Evolutionary conservation across 2,113 vertebrate species (phyloP), one percentile per base, ranked within the genome.

Genomic region (Sapayoa aenigma): DNA sequence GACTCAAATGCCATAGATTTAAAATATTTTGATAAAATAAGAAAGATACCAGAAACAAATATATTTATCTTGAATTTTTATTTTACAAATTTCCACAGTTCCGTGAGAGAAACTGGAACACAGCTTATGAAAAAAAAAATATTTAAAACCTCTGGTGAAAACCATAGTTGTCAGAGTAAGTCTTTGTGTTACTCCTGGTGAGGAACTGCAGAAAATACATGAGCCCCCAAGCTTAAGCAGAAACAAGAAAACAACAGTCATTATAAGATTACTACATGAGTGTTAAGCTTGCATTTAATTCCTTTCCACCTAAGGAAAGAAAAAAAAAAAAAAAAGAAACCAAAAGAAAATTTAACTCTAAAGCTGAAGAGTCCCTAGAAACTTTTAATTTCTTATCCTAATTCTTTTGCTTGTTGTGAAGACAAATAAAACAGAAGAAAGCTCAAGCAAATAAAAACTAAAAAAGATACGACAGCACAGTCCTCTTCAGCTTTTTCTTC

Each of bases 391-490:
- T 11, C 16, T 44, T 46, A 11, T 50, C 28, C 52, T 60, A 75
- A 60, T 56, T 56, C 17, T 81, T 76, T 23, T 23, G 13, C 16
- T 71, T 88, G 8, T 10, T 69, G 4, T 35, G 16, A 86, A n/a
- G 44, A 56, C 11, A 12, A 72, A 12, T 10, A 69, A 74, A 88
- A 35, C 3, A 44, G 46, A 82, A 67, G 28, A 42, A 82, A 47
- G 5, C 14, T 59, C 13, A 44, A 59, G 44, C 18, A 75, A 65
- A 73, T 7, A 39, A 55, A 87, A 85, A 17, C 21, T 47, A 35
- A 79, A 71, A 25, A 59, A 5, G 19, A 22, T 12, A 62, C 2
- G 18, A 5, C 5, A 9, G 11, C 3, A 10, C 0, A 6, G 2
- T 58, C 4, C 25, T 23, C 23, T 25, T 47, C 33, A 28, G 12